A percentile compares a stretch with the other conserved stretches of the same genome.
These are phyloP conservation scores for Cuniculus paca DNA, from an alignment of 2,797 vertebrate genomes.

Conservation along the genomic window DNA sequence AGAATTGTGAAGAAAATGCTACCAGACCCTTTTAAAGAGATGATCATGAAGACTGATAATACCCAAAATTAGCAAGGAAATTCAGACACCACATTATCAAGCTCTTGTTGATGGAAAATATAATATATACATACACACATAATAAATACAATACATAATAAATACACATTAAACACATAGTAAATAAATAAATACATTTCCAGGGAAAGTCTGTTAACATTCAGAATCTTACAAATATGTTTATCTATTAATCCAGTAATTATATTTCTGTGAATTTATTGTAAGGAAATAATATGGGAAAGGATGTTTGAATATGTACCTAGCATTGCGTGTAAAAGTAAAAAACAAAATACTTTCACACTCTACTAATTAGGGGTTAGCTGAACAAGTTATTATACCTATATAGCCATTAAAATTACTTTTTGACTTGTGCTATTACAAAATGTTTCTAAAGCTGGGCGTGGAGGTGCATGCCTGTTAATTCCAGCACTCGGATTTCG, in stretches of 20 bases:
- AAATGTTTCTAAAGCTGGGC: neutral
- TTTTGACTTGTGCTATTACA: neutral
- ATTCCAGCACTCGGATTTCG: neutral
- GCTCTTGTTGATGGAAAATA: neutral
- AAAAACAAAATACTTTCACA: conserved; percentile 23
- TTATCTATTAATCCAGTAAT: neutral
- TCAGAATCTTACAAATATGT: neutral
- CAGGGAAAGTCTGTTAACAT: neutral
- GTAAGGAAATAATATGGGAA: conserved; percentile 8
- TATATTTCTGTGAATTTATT: conserved; percentile 39
- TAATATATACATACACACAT: too few relatives aligned
- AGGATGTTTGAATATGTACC: neutral
- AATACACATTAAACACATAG: too few relatives aligned
- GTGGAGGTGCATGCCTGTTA: neutral
- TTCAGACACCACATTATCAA: neutral
- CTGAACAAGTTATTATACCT: neutral
- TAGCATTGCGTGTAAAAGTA: neutral
- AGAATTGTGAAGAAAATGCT: conserved; percentile 63
- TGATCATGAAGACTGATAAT: neutral
- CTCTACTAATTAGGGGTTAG: neutral
- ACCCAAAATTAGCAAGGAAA: conserved; percentile 5
- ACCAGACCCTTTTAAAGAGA: neutral
- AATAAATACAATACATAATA: too few relatives aligned
- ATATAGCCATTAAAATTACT: neutral
- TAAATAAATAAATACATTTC: neutral